Conservation (phyloP, 2,797 vertebrate genomes). For the Momotus momota region DNA sequence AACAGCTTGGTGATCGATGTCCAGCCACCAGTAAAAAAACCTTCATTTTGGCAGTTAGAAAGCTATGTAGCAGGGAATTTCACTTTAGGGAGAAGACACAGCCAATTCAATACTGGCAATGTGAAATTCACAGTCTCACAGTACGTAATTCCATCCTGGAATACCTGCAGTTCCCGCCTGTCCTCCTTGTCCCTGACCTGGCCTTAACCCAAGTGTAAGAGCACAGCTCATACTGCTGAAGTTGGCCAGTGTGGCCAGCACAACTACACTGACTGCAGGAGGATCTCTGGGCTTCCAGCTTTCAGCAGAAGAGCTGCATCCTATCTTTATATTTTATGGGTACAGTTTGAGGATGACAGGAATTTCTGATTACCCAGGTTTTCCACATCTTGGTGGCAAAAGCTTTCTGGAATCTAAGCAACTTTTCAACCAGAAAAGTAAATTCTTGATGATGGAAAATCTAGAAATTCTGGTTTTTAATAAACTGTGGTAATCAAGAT, state of each 20-base stretch:
- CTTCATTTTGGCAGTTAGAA: not conserved
- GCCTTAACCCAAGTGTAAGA: not conserved
- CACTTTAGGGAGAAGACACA: not conserved
- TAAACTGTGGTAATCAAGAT: not conserved
- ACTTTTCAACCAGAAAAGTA: not conserved
- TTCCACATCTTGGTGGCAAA: not conserved
- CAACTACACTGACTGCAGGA: not conserved
- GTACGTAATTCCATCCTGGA: not conserved
- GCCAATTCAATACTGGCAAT: accelerated
- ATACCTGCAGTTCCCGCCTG: not conserved
- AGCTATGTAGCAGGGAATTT: not conserved
- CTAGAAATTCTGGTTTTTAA: not conserved
- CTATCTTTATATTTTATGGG: not conserved
- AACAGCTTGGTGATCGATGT: not conserved
- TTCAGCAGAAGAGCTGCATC: not conserved
- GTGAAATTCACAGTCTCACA: not conserved
- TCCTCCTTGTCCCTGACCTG: not conserved
- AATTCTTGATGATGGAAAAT: not conserved
- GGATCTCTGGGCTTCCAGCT: not conserved
- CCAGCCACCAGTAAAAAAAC: not conserved
- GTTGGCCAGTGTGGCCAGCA: accelerated
- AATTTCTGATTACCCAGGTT: not conserved
- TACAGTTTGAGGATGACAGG: not conserved
- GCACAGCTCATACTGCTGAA: not conserved
- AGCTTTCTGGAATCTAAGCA: not conserved